phyloP scores from a whole-genome alignment of 1,140 invertebrate species.

The Ceratosolen solmsi region DNA sequence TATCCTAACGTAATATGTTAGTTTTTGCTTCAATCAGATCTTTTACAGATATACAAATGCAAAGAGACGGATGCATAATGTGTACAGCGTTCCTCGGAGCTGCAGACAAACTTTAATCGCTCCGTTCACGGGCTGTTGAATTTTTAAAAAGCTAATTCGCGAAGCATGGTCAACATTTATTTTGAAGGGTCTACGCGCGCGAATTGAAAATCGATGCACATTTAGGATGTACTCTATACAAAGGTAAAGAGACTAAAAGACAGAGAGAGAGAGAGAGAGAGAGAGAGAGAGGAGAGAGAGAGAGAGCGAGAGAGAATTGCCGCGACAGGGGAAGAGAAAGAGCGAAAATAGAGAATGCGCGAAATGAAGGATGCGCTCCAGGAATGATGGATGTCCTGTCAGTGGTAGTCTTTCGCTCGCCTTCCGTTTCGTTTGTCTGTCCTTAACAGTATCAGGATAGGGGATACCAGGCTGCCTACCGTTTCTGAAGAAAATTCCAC shows the following conservation, averaged over 20 bases:
- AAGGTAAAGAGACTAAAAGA: background rate
- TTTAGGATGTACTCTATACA: background rate
- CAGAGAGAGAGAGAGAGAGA: background rate
- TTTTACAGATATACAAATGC: conserved; percentile 23
- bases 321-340: background rate
- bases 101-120: conserved; percentile 31
- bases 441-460: background rate
- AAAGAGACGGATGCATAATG: background rate
- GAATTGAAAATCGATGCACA: background rate
- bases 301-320: conserved; percentile 26
- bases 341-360: conserved; percentile 50
- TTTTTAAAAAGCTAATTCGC: conserved; percentile 20
- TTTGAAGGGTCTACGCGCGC: background rate
- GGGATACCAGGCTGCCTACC: background rate
- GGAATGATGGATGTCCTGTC: conserved; percentile 62
- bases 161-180: conserved; percentile 27
- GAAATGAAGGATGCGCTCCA: conserved; percentile 60
- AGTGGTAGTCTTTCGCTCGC: conserved; percentile 15
- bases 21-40: background rate
- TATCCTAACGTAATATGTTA: background rate
- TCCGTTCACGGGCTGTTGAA: conserved; percentile 22
- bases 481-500: conserved; percentile 21
- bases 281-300: background rate
- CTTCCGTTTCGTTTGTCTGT: conserved; percentile 20
- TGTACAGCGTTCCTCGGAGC: background rate